Evolutionary conservation across 2,113 vertebrate genomes (phyloP), one percentile per base, ranked within the genome.

Genomic region (Boleophthalmus pectinirostris): DNA sequence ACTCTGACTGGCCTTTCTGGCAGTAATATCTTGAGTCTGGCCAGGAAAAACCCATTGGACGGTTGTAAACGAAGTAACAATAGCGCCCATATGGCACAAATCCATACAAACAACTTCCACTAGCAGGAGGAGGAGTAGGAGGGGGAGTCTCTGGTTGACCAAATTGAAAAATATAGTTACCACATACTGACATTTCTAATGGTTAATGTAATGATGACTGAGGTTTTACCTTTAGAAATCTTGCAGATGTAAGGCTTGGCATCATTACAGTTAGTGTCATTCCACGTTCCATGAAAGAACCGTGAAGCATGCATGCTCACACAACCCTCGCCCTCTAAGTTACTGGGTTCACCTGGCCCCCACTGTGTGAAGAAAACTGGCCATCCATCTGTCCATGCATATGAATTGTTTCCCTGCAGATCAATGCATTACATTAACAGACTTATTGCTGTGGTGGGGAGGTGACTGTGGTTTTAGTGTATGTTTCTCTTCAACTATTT

Each of bases 341-440:
- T 92, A 65, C 66, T 90, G 51, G 94, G 94, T 65, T 94, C 93
- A 49, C 92, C 93, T 0, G 92, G 93, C 20, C 94, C 93, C 93
- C 94, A 94, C 43, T 93, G 89, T 9, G 94, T 92, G 70, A 90
- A 94, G 18, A 94, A 93, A 3, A 94, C 90, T 0, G 94, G 92
- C 94, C 94, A 94, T 24, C 84, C 87, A 0, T 94, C 92, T 0
- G 85, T 75, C 93, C 94, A 94, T 7, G 0, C 21, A 80, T 93
- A 94, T 2, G 84, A 80, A 4, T 67, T 35, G 0, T 90, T 80
- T 0, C 80, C 87, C 92, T 93, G 78, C 63, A 54, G 25, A 3
- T 67, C 11, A 66, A 70, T 46, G 10, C 6, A 61, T 61, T 61
- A 61, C 23, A 24, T 25, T 24, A 25, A 56, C 51, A 54, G n/a